phyloP scores from a whole-genome alignment of 2,888 invertebrate genomes.

The Rhagophthalmus giganteus region DNA sequence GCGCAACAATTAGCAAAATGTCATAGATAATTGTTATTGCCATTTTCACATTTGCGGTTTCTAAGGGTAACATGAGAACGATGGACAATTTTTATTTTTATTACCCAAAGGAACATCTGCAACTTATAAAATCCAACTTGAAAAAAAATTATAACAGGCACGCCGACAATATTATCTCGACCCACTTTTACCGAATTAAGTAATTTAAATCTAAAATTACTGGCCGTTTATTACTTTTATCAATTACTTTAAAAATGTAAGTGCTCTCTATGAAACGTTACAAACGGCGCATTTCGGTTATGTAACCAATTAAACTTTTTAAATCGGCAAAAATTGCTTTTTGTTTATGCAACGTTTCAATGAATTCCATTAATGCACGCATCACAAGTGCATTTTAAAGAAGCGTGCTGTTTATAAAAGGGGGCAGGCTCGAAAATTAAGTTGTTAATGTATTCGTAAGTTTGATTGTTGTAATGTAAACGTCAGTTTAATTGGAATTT shows the following conservation, averaged over 20 bases:
- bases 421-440: constrained; percentile 1
- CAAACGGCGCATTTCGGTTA: constrained; percentile 1
- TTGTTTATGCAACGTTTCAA: constrained; percentile 1
- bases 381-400: constrained; percentile 6
- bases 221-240: constrained; percentile 6
- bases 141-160: too few relatives aligned
- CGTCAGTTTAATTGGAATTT: constrained; percentile 25
- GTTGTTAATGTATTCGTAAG: too few relatives aligned
- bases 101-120: not conserved
- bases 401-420: constrained; percentile 3
- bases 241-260: constrained; percentile 3
- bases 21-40: too few relatives aligned
- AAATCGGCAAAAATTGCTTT: constrained; percentile 6
- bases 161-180: not conserved
- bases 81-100: too few relatives aligned
- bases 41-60: too few relatives aligned
- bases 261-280: constrained; percentile 3
- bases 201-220: not conserved
- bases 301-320: constrained; percentile 7
- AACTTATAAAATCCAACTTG: too few relatives aligned
- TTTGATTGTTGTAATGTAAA: constrained; percentile 17
- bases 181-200: not conserved
- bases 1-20: too few relatives aligned
- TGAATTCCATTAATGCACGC: constrained; percentile 9
- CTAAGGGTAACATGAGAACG: too few relatives aligned